Conservation (phyloP, 2,797 vertebrate species). For the Coregonus ussuriensis region DNA sequence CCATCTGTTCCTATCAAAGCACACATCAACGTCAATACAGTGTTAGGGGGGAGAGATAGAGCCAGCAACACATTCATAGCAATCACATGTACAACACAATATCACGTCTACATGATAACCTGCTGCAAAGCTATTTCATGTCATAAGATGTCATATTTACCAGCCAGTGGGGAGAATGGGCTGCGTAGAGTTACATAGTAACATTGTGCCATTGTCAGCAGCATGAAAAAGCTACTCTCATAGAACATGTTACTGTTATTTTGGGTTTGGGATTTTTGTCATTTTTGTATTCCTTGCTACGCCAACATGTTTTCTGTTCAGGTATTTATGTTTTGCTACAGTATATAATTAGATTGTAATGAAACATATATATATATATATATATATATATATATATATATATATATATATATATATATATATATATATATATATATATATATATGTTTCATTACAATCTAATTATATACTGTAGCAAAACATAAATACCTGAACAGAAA, state of each 20-base stretch:
- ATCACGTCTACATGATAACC: conserved; percentile 68
- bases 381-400: no score
- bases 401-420: no score
- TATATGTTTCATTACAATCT: not conserved
- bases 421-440: no score
- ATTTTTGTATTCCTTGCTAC: not conserved
- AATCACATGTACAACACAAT: conserved; percentile 62
- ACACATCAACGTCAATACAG: conserved; percentile 58
- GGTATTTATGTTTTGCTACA: not conserved
- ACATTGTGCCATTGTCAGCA: not conserved
- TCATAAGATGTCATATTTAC: conserved; percentile 54
- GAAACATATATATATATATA: not conserved
- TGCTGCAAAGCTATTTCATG: conserved; percentile 63
- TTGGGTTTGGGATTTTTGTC: not conserved
- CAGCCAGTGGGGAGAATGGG: not conserved
- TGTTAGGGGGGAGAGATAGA: conserved; percentile 41
- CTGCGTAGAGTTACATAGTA: not conserved
- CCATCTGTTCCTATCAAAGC: conserved; percentile 71
- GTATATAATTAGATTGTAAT: not conserved
- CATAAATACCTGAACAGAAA: not conserved
- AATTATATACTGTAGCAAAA: not conserved
- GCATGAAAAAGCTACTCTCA: not conserved
- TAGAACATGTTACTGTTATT: no score
- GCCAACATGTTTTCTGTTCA: not conserved
- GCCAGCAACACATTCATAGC: conserved; percentile 65